These are phyloP conservation scores for Ormyrus nitidulus DNA, from an alignment of 2,888 invertebrate species.

Conservation along the genomic window DNA sequence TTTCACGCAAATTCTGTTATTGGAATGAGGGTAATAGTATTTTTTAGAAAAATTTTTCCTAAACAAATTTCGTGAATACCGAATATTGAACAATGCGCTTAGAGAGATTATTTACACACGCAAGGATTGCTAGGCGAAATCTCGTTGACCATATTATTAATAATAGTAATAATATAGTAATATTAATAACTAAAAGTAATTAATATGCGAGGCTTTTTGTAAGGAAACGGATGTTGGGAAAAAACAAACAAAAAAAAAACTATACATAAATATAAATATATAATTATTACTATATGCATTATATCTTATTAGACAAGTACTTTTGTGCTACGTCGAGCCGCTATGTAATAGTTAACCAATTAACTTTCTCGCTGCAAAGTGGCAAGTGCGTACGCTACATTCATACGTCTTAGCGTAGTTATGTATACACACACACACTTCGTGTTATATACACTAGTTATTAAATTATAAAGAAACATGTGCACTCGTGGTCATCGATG, in stretches of 20 bases:
- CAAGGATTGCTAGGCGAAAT: conserved; percentile 59
- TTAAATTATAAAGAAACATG: conserved; percentile 43
- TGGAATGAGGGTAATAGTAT: conserved; percentile 64
- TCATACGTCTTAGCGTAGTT: conserved; percentile 62
- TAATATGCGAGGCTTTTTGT: conserved; percentile 44
- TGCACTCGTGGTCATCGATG: conserved; percentile 59
- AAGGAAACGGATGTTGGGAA: conserved; percentile 51
- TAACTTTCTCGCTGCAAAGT: conserved; percentile 57
- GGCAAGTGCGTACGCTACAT: conserved; percentile 59
- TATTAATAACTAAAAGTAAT: conserved; percentile 30
- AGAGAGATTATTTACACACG: conserved; percentile 65
- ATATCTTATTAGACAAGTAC: conserved; percentile 57
- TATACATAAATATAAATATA: conserved; percentile 24
- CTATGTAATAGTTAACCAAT: conserved; percentile 57
- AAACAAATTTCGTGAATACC: conserved; percentile 61
- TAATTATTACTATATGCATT: conserved; percentile 46
- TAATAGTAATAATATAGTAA: conserved; percentile 50
- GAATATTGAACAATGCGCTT: conserved; percentile 58
- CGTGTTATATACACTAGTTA: conserved; percentile 52
- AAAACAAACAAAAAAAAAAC: conserved; percentile 44
- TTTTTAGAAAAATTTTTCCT: conserved; percentile 66
- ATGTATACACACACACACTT: conserved; percentile 59
- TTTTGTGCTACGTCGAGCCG: conserved; percentile 51
- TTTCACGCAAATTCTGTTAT: conserved; percentile 49
- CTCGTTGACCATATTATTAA: conserved; percentile 59